A percentile compares a stretch with the other conserved stretches of the same genome.
phyloP scores from a whole-genome alignment of 2,888 invertebrate species.

The Chloroclysta siterata region DNA sequence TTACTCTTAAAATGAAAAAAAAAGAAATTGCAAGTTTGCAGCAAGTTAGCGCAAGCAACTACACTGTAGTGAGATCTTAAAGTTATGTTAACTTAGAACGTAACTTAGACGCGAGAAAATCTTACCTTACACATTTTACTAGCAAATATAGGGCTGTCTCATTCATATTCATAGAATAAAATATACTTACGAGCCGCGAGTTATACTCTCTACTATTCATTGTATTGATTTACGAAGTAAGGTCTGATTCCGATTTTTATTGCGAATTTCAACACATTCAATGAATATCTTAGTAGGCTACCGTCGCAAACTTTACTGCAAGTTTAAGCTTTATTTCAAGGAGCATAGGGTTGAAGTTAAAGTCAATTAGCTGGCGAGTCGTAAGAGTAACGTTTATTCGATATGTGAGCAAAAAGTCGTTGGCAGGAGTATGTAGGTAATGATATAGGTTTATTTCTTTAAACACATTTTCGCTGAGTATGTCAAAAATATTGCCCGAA shows the following conservation, averaged over 20 bases:
- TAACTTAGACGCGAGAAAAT: not conserved
- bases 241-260: conserved; percentile 49
- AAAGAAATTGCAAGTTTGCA: too few relatives aligned
- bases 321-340: conserved; percentile 12
- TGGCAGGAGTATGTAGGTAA: conserved; percentile 8
- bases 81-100: not conserved
- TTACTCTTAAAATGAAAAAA: too few relatives aligned
- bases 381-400: conserved; percentile 33
- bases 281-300: conserved; percentile 59
- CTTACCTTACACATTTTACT: conserved; percentile 4
- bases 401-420: conserved; percentile 27
- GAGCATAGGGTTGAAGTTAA: conserved; percentile 9
- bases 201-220: conserved; percentile 35
- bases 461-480: conserved; percentile 10
- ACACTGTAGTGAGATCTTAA: not conserved
- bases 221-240: conserved; percentile 48
- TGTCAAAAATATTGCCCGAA: not conserved
- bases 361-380: conserved; percentile 14
- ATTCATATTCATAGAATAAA: conserved; percentile 36
- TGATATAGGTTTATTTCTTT: conserved; percentile 18
- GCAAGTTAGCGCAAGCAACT: not conserved
- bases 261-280: conserved; percentile 58
- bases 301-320: conserved; percentile 29
- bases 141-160: conserved; percentile 12
- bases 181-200: conserved; percentile 22